Evolutionary conservation across 2,888 invertebrate genomes (phyloP).

Genomic region (Apotomis betuletana): DNA sequence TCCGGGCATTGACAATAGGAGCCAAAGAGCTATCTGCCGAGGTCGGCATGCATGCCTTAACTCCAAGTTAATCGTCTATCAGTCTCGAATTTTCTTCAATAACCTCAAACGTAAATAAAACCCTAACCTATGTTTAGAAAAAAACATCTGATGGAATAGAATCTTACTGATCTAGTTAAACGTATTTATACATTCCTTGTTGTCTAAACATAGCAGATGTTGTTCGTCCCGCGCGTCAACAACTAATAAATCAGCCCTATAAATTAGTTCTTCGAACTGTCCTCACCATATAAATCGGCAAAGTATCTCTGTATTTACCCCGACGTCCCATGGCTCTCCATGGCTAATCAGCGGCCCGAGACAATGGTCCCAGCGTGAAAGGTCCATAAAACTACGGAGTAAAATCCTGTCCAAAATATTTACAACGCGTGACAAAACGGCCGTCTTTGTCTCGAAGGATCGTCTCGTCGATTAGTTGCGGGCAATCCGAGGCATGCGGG

Average conservation of each 20-base stretch:
- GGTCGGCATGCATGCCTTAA: slow-evolving; percentile 21
- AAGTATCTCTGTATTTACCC: slow-evolving; percentile 22
- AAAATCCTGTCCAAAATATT: slow-evolving; percentile 80
- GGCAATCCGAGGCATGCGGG: slow-evolving; percentile 67
- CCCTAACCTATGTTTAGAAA: too few species aligned
- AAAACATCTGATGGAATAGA: too few species aligned
- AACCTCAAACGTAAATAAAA: not conserved
- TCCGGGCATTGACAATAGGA: slow-evolving; percentile 55
- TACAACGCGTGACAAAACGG: slow-evolving; percentile 80
- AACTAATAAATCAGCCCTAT: slow-evolving; percentile 37
- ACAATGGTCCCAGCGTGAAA: slow-evolving; percentile 78
- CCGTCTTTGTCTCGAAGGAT: slow-evolving; percentile 72
- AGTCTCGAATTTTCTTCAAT: not conserved
- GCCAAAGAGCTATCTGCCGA: slow-evolving; percentile 20
- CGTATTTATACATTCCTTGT: not conserved
- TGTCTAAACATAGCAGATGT: slow-evolving; percentile 10
- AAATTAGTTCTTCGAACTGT: slow-evolving; percentile 36
- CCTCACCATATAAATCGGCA: slow-evolving; percentile 31
- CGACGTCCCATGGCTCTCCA: slow-evolving; percentile 60
- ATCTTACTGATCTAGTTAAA: too few species aligned
- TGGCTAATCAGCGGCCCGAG: slow-evolving; percentile 71
- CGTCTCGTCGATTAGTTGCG: slow-evolving; percentile 75
- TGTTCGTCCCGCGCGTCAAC: slow-evolving; percentile 17
- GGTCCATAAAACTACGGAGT: slow-evolving; percentile 78
- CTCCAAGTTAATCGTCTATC: not conserved